Evolutionary conservation across 2,888 invertebrate species (phyloP).

Genomic region (Eurytoma californica): DNA sequence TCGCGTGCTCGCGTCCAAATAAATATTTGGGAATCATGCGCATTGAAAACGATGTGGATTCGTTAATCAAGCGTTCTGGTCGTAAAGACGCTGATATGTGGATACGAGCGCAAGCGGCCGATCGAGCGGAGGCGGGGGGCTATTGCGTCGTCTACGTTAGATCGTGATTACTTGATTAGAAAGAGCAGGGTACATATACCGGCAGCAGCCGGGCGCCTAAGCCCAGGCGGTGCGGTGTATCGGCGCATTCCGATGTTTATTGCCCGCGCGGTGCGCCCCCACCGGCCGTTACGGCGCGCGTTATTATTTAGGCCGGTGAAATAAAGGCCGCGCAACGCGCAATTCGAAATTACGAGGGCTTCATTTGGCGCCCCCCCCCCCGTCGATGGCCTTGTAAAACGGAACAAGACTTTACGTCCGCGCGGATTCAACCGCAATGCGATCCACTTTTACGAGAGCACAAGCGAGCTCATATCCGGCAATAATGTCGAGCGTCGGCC

Average conservation of each 20-base stretch:
- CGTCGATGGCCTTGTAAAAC: slow-evolving; percentile 1
- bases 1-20: not conserved
- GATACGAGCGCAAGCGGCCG: not conserved
- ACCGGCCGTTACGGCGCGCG: slow-evolving; percentile 1
- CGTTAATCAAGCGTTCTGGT: too few species aligned
- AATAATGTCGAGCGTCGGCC: too few species aligned
- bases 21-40: too few species aligned
- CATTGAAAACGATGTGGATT: too few species aligned
- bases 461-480: too few species aligned
- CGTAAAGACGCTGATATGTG: not conserved
- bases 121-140: not conserved
- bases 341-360: slow-evolving; percentile 18
- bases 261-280: not conserved
- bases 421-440: too few species aligned
- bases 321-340: not conserved
- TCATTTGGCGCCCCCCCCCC: too few species aligned
- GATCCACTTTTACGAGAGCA: too few species aligned
- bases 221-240: not conserved
- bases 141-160: slow-evolving; percentile 21
- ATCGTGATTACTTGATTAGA: slow-evolving; percentile 38
- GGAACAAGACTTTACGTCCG: not conserved
- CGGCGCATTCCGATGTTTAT: slow-evolving; percentile 40
- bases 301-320: slow-evolving; percentile 28
- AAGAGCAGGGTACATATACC: not conserved
- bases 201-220: not conserved